Evolutionary conservation across 1,140 invertebrate species (phyloP), one percentile per base, ranked within the genome.

Genomic region (Papilio machaon): DNA sequence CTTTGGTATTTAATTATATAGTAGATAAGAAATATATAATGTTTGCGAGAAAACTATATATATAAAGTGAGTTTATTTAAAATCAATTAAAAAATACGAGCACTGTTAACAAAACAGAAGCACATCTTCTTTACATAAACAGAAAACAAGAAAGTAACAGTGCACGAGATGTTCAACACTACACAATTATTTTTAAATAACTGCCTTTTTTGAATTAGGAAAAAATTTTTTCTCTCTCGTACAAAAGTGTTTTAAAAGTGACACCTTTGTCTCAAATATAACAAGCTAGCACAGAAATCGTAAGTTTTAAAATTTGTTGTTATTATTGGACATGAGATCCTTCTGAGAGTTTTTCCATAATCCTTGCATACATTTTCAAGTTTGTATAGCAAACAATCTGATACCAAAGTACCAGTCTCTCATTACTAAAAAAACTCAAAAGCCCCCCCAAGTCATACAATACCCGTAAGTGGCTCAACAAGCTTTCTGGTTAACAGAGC

Each of bases 381-480:
- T 70, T 70, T 70, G 30, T 15, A 70, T 35, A 70, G 9, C 10
- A 64, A 64, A 23, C 58, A 64, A 64, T 64, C 10, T 64, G 19
- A 6, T 64, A 64, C 30, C 30, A 38, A 17, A 70, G 60, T 30
- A 35, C 64, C 11, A 70, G 64, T 35, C 19, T 70, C 64, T 70
- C 23, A 64, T 70, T 70, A 70, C 30, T 15, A 70, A 70, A 30
- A 70, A 70, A 70, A 70, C 64, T 70, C 64, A 70, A 35, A 70
- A 35, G 23, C 23, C 64, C 5, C n/a, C 54, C 30, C 64, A 7
- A 70, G 64, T 70, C 64, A 70, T 70, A 70, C 64, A 70, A 70
- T 70, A 70, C n/a, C 64, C 64, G 64, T 70, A 70, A 70, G 64
- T 70, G 64, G n/a, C 58, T 60, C 58, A 60, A 60, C 58, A 60